Conservation (phyloP, 35 echinoderm and acorn worm genomes). For the Acanthaster planci region DNA sequence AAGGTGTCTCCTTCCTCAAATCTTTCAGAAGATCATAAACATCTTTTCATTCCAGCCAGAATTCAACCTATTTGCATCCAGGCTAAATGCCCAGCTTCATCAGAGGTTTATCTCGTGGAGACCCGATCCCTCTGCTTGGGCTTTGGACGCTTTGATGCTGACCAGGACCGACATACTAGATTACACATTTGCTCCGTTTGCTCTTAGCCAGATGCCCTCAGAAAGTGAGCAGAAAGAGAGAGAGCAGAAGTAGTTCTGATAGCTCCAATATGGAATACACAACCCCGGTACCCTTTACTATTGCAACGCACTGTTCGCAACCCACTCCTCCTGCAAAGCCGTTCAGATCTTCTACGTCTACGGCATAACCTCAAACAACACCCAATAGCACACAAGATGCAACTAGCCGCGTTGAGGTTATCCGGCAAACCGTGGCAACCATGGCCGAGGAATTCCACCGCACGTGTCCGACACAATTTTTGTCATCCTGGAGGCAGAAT, state of each 20-base stretch:
- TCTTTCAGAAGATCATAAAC: background rate
- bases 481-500: background rate
- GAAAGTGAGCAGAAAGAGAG: slow-evolving; percentile 52
- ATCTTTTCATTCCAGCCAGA: slow-evolving; percentile 20
- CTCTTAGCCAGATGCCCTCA: slow-evolving; percentile 29
- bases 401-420: slow-evolving; percentile 31
- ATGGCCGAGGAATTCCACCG: slow-evolving; percentile 20
- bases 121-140: slow-evolving; percentile 53
- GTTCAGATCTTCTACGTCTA: background rate
- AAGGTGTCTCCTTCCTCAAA: too few relatives aligned
- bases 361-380: background rate
- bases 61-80: slow-evolving; percentile 70
- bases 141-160: slow-evolving; percentile 51
- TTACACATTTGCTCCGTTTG: background rate
- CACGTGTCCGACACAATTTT: background rate
- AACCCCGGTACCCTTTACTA: background rate
- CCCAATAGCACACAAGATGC: background rate
- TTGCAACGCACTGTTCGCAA: background rate
- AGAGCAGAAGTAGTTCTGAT: slow-evolving; percentile 31
- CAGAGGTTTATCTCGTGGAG: slow-evolving; percentile 50
- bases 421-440: background rate
- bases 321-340: background rate
- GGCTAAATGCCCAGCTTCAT: slow-evolving; percentile 56
- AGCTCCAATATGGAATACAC: slow-evolving; percentile 5
- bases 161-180: slow-evolving; percentile 48